Base-by-base conservation (phyloP, 1,140 invertebrate species). In the Carposina sasakii region DNA sequence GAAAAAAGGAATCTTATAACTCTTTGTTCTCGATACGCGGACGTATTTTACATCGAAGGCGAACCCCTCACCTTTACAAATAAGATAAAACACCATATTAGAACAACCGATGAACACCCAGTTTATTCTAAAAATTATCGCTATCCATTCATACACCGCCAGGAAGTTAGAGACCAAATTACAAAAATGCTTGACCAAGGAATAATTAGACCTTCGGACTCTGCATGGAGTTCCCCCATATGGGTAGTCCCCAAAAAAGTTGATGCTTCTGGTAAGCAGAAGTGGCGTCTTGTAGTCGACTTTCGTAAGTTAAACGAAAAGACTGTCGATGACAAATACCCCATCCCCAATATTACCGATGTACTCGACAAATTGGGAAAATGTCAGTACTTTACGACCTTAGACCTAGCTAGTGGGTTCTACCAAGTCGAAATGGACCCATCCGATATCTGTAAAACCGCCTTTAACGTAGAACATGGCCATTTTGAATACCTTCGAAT, bases 381-480 rank as follows among this genome's bases (percentile, higher is more conserved):
- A 8, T 48, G 60, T 4, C 54, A 61, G 39, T 84, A 70, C 47
- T 88, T 88, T 48, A 67, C 67, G 2, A 72, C 71, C 0, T 43
- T 89, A 5, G 86, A 89, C 63, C 43, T 86, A 12, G 59, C 56
- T 0, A 68, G 54, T 31, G 88, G 87, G 1, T 89, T 84, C 66
- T 82, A 76, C 60, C 87, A 89, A 61, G 68, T 89, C 13, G 46
- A 57, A 10, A 56, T 89, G 8, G 50, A 71, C 19, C 52, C 20
- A 51, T 71, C 10, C n/a, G 71, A 76, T 47, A 60, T 45, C 44
- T 28, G 66, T 0, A 87, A 87, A 56, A 87, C 85, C 2, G 79
- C 76, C 10, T 85, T 85, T 42, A 61, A 52, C 3, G 65, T 58
- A 0, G 52, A 59, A 84, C 33, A 60, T 15, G 78, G 74, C 3